Conservation (phyloP, 2,113 vertebrate species). For the Lota lota region DNA sequence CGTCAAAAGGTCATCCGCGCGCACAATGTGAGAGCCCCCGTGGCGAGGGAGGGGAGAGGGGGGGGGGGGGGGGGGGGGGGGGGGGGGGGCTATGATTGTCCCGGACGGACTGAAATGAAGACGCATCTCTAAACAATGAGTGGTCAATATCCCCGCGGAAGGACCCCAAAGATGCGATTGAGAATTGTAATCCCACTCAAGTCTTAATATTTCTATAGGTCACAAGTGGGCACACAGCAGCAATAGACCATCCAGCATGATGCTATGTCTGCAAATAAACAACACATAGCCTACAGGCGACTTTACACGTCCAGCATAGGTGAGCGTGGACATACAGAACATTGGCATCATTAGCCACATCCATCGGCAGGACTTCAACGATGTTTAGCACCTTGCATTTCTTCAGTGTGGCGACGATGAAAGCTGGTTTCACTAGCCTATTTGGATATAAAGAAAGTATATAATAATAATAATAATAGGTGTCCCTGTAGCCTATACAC, state of each 20-base stretch:
- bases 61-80: neutral
- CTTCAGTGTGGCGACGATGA: too few relatives aligned
- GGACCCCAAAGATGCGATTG: slow-evolving; percentile 52
- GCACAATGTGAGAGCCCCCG: slow-evolving; percentile 25
- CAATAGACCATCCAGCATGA: slow-evolving; percentile 47
- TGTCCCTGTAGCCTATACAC: too few relatives aligned
- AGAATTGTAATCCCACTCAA: slow-evolving; percentile 25
- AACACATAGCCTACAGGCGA: neutral
- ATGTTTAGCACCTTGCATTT: too few relatives aligned
- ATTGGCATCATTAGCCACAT: too few relatives aligned
- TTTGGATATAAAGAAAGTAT: neutral
- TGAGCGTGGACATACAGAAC: too few relatives aligned
- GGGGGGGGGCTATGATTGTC: too few relatives aligned
- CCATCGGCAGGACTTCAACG: too few relatives aligned
- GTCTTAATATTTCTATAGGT: slow-evolving; percentile 56
- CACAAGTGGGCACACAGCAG: slow-evolving; percentile 26
- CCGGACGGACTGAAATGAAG: slow-evolving; percentile 52
- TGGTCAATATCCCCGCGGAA: slow-evolving; percentile 62
- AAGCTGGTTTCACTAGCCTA: too few relatives aligned
- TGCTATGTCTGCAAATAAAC: neutral
- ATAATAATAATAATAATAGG: neutral
- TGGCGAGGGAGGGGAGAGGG: slow-evolving; percentile 12
- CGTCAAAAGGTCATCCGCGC: slow-evolving; percentile 53
- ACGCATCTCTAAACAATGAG: slow-evolving; percentile 66
- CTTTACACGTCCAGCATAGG: neutral